Conservation (phyloP, 1,140 invertebrate species). For the Diachasmimorpha longicaudata region DNA sequence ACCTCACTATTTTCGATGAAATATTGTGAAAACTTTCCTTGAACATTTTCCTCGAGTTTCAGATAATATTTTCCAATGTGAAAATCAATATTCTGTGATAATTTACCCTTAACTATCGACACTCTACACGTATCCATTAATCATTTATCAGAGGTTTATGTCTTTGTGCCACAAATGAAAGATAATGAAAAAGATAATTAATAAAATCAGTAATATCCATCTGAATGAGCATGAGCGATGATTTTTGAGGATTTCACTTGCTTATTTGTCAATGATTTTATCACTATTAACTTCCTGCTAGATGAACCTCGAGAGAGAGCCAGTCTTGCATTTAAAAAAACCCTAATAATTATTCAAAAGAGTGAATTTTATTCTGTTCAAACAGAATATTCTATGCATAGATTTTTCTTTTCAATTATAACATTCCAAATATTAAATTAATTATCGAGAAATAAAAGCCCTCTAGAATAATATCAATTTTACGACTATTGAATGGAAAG, state of each 20-base stretch:
- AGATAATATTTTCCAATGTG: neutral
- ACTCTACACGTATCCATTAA: constrained; percentile 33
- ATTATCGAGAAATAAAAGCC: neutral
- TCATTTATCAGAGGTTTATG: constrained; percentile 2
- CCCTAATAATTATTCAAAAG: neutral
- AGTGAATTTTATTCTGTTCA: neutral
- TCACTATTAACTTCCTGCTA: constrained; percentile 35
- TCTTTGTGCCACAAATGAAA: constrained; percentile 3
- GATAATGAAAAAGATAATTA: constrained; percentile 10
- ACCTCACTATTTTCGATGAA: too few relatives aligned
- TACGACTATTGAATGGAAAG: neutral
- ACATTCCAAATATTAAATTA: neutral
- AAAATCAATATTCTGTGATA: constrained; percentile 57
- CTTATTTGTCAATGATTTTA: constrained; percentile 20
- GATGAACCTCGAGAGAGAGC: too few relatives aligned
- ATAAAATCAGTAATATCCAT: neutral
- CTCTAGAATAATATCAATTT: neutral
- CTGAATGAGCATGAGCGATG: neutral
- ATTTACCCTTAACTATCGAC: constrained; percentile 48
- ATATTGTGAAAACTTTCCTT: neutral
- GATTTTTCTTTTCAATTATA: neutral
- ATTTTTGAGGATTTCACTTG: neutral
- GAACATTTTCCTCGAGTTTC: neutral
- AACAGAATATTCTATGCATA: neutral
- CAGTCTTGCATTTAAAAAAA: too few relatives aligned